phyloP scores from a whole-genome alignment of 2,113 vertebrate species.

The Calcarius ornatus region DNA sequence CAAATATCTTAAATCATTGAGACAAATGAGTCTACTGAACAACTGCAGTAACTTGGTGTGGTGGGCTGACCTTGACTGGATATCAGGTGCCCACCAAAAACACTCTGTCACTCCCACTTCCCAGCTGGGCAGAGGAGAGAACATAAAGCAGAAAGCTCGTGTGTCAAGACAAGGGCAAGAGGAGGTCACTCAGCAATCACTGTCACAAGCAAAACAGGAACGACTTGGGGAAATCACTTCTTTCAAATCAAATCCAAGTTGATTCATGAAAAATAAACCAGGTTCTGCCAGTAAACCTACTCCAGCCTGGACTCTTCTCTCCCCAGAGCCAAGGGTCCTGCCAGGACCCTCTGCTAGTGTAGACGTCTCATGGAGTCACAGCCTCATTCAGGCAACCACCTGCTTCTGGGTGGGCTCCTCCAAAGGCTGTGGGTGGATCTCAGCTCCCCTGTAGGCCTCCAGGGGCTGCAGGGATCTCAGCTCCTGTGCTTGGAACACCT shows the following conservation, averaged over 20 bases:
- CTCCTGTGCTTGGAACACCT: background rate
- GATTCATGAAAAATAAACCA: background rate
- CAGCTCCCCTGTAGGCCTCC: background rate
- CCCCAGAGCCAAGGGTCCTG: background rate
- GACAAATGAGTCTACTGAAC: slow-evolving; percentile 17
- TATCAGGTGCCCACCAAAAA: background rate
- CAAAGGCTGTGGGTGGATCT: background rate
- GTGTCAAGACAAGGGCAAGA: background rate
- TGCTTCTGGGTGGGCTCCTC: background rate
- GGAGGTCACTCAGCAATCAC: background rate
- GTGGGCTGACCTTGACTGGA: background rate
- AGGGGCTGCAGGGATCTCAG: background rate
- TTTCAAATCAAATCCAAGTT: background rate
- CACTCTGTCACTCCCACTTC: background rate
- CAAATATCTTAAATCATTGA: background rate
- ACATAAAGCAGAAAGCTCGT: background rate
- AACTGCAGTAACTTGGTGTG: background rate
- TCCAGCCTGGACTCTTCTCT: background rate
- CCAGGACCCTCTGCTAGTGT: accelerated
- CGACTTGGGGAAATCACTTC: accelerated
- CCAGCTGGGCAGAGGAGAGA: background rate
- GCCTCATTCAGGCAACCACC: background rate
- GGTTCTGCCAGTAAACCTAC: background rate
- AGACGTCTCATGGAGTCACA: background rate
- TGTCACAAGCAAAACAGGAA: accelerated